Evolutionary conservation across 2,113 vertebrate genomes (phyloP).

Genomic region (Agapornis roseicollis): DNA sequence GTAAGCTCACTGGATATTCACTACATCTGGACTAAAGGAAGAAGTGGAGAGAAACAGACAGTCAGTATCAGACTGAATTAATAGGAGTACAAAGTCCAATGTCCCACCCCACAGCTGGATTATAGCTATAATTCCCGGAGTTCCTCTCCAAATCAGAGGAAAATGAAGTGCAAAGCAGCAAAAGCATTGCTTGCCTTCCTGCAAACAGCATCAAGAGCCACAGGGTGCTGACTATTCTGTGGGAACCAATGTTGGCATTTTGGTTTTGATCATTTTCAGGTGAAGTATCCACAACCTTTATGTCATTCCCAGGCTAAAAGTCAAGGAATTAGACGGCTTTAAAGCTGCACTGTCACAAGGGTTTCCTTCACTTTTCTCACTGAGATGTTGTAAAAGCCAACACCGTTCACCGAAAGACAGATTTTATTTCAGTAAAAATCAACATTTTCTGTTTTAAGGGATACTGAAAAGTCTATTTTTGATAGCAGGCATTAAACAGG

Average conservation of each 20-base stretch:
- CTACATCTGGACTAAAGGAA: background rate
- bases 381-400: background rate
- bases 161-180: background rate
- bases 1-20: background rate
- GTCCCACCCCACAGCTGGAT: background rate
- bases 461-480: background rate
- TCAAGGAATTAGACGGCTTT: background rate
- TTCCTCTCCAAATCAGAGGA: background rate
- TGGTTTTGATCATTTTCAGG: background rate
- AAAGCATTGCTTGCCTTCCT: background rate
- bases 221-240: background rate
- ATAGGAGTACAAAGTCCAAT: background rate
- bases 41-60: background rate
- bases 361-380: background rate
- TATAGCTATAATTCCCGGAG: background rate
- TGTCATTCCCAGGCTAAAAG: background rate
- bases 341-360: background rate
- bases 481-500: background rate
- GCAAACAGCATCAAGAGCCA: background rate
- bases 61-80: accelerated
- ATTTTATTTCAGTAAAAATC: background rate
- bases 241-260: background rate
- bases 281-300: background rate
- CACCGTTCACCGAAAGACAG: background rate
- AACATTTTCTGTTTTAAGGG: background rate